Evolutionary conservation across 2,888 invertebrate genomes (phyloP), one percentile per base, ranked within the genome.

Genomic region (Lacanobia wlatinum): DNA sequence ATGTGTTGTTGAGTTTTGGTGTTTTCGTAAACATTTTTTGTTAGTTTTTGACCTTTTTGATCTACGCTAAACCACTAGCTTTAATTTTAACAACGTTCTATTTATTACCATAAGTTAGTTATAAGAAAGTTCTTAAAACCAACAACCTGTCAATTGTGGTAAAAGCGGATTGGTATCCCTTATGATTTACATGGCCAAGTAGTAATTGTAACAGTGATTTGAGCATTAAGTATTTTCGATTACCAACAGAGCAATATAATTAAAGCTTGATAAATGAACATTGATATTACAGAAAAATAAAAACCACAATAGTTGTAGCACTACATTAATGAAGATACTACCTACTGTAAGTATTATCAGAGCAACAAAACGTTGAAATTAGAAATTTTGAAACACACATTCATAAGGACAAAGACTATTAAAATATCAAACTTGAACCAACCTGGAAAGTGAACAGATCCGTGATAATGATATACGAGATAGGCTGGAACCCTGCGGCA

Each of bases 401-500:
- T n/a, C 2, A 12, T 1, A 28, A 8, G 4, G 4, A 28, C 10
- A n/a, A 28, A 18, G 23, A 52, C 1, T 8, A 10, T 53, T 9
- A 50, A 0, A 38, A 38, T 3, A 4, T 40, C 0, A 23, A n/a
- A 43, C 14, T 21, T n/a, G 0, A 12, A 85, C 91, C 80, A 38
- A 95, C 96, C 90, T 96, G 95, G 87, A 96, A 96, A 0, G 93
- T 94, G 64, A 96, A 96, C 64, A 96, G 79, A 77, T 96, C 96
- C 2, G 95, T 95, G 53, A 96, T 96, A 60, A 96, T 95, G 62
- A 96, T 95, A 63, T 95, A 96, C 0, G 95, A 95, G 52, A 96
- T 94, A 0, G 96, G 96, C 78, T 96, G 96, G 87, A 95, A 95
- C 10, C 96, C 96, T 1, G 95, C 96, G 0, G 96, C 95, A 64